Conservation (phyloP, 2,888 invertebrate genomes). For the Drosophila affinis region DNA sequence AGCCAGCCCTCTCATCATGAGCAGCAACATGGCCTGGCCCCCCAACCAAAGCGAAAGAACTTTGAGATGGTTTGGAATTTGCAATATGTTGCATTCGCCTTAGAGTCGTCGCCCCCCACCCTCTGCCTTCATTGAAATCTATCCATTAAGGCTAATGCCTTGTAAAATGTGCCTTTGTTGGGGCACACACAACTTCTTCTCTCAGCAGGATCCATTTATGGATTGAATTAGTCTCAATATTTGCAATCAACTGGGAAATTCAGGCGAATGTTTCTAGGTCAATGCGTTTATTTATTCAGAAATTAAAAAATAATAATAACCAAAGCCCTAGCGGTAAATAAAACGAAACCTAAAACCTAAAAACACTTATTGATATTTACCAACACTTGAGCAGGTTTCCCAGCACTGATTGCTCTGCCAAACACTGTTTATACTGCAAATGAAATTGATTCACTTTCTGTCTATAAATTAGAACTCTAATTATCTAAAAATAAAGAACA, state of each 20-base stretch:
- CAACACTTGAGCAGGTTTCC: no score
- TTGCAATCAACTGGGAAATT: not conserved
- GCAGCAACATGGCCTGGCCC: not conserved
- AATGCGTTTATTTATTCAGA: not conserved
- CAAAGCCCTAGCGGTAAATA: not conserved
- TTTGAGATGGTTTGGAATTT: constrained; percentile 20
- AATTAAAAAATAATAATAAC: not conserved
- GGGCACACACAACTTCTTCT: not conserved
- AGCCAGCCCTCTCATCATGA: not conserved
- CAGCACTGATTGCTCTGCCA: no score
- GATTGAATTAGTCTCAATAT: not conserved
- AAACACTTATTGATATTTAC: no score
- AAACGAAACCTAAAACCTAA: no score
- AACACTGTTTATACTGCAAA: not conserved
- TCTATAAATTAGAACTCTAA: no score
- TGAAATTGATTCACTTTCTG: not conserved
- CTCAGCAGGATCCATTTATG: not conserved
- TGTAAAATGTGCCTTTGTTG: constrained; percentile 1
- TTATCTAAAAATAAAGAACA: not conserved
- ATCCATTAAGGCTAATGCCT: constrained; percentile 5
- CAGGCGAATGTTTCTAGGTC: not conserved
- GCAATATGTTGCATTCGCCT: constrained; percentile 8
- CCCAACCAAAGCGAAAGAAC: not conserved
- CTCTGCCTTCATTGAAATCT: not conserved
- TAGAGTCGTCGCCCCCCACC: not conserved